Evolutionary conservation across 2,888 invertebrate species (phyloP), one percentile per base, ranked within the genome.

Genomic region (Drosophila nr. fundita): DNA sequence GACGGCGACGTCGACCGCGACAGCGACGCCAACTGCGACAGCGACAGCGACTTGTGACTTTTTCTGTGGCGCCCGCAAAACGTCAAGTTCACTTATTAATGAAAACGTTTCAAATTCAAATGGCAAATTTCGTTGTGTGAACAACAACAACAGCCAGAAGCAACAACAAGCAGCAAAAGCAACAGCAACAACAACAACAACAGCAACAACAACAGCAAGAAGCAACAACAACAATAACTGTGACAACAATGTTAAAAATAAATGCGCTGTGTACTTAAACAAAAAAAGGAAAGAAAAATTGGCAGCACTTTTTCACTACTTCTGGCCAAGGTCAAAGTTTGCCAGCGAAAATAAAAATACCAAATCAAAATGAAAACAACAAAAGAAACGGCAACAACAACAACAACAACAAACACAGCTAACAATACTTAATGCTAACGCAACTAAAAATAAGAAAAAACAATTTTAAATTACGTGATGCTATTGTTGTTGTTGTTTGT

Each of bases 31-130:
- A 45, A 21, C 62, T 1, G 24, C 58, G 48, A 50, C 66, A 18
- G 40, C 53, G 58, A 68, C 71, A 18, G 40, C 53, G 58, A 68
- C 71, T 79, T 76, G 80, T 67, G 76, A 80, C 64, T 78, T 80
- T 76, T 61, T 69, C 61, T 27, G 59, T 63, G 70, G 70, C 80
- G 76, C 69, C 62, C 38, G 66, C 71, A 61, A 57, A 57, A 53
- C 77, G 66, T 48, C 77, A 75, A 70, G 76, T 80, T 74, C 71
- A 80, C 80, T 82, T 86, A 85, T 87, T 89, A 89, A 86, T 86
- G 90, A 85, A 85, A 87, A 67, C 80, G 77, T 80, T 82, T 87
- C 85, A 78, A 87, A 85, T 77, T 84, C 78, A 80, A 83, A 83
- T 83, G 76, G 78, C 82, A 77, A 79, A 78, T 73, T 86, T 76